Evolutionary conservation across 1,140 invertebrate species (phyloP).

Genomic region (Cydia amplana): DNA sequence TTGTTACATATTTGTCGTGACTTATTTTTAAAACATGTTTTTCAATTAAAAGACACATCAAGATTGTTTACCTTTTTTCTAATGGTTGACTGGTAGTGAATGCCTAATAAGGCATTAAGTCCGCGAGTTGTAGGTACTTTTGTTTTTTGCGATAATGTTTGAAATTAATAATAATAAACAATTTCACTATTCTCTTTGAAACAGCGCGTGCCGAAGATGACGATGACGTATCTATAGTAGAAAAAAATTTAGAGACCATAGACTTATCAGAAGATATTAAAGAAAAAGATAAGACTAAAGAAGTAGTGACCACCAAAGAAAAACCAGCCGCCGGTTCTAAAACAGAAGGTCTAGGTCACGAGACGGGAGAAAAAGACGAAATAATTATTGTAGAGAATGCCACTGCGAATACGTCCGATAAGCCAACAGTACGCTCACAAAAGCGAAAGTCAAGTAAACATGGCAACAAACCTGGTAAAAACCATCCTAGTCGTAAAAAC

Average conservation of each 20-base stretch:
- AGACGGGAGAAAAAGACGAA: neutral
- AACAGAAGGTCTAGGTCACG: neutral
- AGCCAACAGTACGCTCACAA: neutral
- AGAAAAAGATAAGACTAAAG: neutral
- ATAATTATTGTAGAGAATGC: neutral
- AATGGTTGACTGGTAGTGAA: too few species aligned
- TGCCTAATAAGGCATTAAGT: too few species aligned
- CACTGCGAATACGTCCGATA: neutral
- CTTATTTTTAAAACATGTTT: too few species aligned
- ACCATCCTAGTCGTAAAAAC: neutral
- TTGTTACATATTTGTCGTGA: too few species aligned
- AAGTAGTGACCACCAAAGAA: neutral
- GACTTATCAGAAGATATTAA: constrained; percentile 5
- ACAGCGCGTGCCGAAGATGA: neutral
- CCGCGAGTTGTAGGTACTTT: too few species aligned
- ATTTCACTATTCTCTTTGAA: neutral
- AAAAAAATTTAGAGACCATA: neutral
- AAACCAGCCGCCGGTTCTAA: neutral
- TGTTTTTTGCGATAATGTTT: too few species aligned
- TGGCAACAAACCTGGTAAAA: neutral
- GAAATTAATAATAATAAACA: too few species aligned
- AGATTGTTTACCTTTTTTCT: too few species aligned
- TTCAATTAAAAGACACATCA: too few species aligned
- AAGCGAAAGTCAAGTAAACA: neutral
- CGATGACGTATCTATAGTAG: neutral